phyloP scores from a whole-genome alignment of 2,888 invertebrate genomes.

The Scelioninae gen. 2 region DNA sequence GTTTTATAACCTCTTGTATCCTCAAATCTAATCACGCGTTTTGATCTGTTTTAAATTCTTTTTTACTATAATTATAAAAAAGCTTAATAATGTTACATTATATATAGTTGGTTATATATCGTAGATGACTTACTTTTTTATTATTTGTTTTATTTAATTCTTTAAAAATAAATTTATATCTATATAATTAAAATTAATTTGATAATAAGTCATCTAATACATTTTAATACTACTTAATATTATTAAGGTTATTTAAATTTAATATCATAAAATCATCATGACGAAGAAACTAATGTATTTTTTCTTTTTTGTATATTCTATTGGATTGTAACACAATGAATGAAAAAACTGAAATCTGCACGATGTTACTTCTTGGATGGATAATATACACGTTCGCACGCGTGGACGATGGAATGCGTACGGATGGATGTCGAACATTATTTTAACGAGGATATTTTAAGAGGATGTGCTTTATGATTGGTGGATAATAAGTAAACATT shows the following conservation, averaged over 20 bases:
- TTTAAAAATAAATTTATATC: neutral
- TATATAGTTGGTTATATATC: no score
- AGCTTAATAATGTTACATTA: no score
- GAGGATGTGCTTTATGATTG: slow-evolving; percentile 66
- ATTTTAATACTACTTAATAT: no score
- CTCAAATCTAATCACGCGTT: no score
- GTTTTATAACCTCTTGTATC: no score
- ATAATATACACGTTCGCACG: slow-evolving; percentile 73
- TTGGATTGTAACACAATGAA: slow-evolving; percentile 76
- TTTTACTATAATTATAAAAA: no score
- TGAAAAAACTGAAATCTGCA: slow-evolving; percentile 75
- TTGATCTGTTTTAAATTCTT: no score
- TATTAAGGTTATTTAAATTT: no score
- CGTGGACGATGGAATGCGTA: slow-evolving; percentile 69
- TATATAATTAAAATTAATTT: no score
- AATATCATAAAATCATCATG: slow-evolving; percentile 17
- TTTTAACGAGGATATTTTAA: slow-evolving; percentile 64
- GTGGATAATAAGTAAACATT: slow-evolving; percentile 62
- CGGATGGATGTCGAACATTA: slow-evolving; percentile 70
- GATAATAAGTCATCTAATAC: no score
- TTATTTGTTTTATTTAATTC: slow-evolving; percentile 2
- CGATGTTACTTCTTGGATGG: slow-evolving; percentile 75
- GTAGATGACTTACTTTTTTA: no score
- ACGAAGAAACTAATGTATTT: slow-evolving; percentile 74
- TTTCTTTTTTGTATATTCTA: slow-evolving; percentile 76